Base-by-base conservation (phyloP, 2,797 vertebrate species). In the Danio albolineatus region DNA sequence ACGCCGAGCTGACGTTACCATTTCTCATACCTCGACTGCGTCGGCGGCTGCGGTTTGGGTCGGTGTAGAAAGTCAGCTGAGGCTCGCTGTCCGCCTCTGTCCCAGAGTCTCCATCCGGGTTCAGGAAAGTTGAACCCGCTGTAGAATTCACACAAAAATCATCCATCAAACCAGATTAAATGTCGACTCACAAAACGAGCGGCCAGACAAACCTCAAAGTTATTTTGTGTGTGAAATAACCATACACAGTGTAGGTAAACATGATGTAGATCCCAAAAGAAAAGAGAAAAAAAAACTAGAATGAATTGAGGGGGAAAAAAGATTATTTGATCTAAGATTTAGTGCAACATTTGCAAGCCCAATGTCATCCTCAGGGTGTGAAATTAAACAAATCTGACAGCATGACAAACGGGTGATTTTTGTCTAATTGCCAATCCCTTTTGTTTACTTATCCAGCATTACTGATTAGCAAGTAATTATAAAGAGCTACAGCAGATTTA, bases 11-110 rank as follows among this genome's bases (percentile, higher is more conserved):
- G 92, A 91, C 93, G 83, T 94, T 94, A 92, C 94, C 94, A 17
- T 90, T 91, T 89, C 91, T 89, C 95, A 91, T 94, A 97, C 97
- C 98, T 96, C 98, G 93, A 92, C 96, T 98, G 82, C 97, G 97
- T 72, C 97, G 93, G 54, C 97, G 93, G 89, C 97, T 99, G 89
- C 98, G 93, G 0, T 98, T 98, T 44, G 98, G 98, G 87, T 99
- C 98, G 0, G 98, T 99, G 93, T 99, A 99, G 93, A 99, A 99
- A 85, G 97, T 96, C 90, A 99, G 94, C 92, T 99, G 98, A 84
- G 98, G 97, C 89, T 99, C 98, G 6, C 96, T 98, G 94, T 99
- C 98, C 4, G 95, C 96, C 92, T 99, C 98, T 0, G 97, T 96
- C 78, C 97, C 95, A 0, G 97, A 99, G 88, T 99, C 98, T 49